Evolutionary conservation across 2,888 invertebrate genomes (phyloP), one percentile per base, ranked within the genome.

Genomic region (Mesorhabditis sp.): DNA sequence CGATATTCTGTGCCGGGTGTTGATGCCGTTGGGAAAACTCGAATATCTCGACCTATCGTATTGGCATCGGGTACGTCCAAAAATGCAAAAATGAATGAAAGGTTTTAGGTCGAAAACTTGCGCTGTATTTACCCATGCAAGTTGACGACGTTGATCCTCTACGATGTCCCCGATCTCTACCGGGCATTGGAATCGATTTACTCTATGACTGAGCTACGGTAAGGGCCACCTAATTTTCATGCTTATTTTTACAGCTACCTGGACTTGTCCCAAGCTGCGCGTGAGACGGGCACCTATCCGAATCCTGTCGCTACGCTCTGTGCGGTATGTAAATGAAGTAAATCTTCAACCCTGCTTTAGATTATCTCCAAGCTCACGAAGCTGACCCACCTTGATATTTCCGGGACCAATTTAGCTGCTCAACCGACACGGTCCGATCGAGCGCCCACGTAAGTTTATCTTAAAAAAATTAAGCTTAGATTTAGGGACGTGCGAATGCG

Each of bases 391-490:
- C 88, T 97, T 80, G 96, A 97, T 87, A 94, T 97, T 85, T 94
- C 95, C 4, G 95, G 95, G 13, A 96, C 96, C 28, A 95, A 97
- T 89, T 88, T 97, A 76, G 94, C 95, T 62, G 94, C 95, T 0
- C 74, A 80, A 13, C 81, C 41, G 93, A 74, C 68, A 43, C 72
- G 80, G 7, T 94, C 0, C 88, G 95, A 65, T 66, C 76, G 75
- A 70, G 76, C 78, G 13, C 13, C 58, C 43, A 28, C 6, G 67
- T 7, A 43, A 15, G 73, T 72, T 13, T n/a, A 67, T n/a, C 10
- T 13, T 28, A 28, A 28, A 28, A 50, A 50, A 15, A 10, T 74
- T 75, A 69, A 50, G n/a, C n/a, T n/a, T n/a, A 10, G n/a, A 50
- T 50, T 50, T n/a, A 15, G 10, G 41, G 41, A 10, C 28, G 63